These are phyloP conservation scores for Danaus melanippus DNA, from an alignment of 1,140 invertebrate species.

Conservation along the genomic window DNA sequence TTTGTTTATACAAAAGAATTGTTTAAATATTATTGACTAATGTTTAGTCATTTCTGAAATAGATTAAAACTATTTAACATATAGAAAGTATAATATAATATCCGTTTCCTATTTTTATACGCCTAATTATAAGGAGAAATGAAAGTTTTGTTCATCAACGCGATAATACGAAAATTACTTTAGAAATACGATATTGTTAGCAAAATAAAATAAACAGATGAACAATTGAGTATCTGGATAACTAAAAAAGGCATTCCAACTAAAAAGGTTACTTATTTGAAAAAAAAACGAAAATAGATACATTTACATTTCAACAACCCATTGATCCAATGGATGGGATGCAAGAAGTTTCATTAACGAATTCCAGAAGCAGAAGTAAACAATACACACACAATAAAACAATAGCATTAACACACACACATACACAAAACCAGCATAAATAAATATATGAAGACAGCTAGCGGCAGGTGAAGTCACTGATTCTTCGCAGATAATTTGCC, in stretches of 20 bases:
- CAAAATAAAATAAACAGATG: too few species aligned
- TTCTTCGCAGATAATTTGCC: slow-evolving; percentile 65
- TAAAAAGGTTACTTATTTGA: too few species aligned
- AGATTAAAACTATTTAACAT: slow-evolving; percentile 7
- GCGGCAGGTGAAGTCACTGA: slow-evolving; percentile 60
- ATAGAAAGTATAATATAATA: too few species aligned
- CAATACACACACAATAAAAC: slow-evolving; percentile 34
- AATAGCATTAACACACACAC: slow-evolving; percentile 51
- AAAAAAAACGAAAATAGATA: too few species aligned
- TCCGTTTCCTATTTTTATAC: too few species aligned
- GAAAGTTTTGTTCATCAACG: too few species aligned
- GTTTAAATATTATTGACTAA: slow-evolving; percentile 18
- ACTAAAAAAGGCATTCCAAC: too few species aligned
- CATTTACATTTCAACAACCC: too few species aligned
- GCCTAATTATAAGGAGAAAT: too few species aligned
- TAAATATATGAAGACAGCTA: slow-evolving; percentile 45
- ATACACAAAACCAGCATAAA: slow-evolving; percentile 34
- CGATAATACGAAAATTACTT: too few species aligned
- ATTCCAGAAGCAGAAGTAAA: slow-evolving; percentile 13
- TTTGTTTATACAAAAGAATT: slow-evolving; percentile 24
- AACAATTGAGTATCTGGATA: too few species aligned
- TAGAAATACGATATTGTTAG: too few species aligned
- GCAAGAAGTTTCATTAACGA: slow-evolving; percentile 11
- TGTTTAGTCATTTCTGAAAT: slow-evolving; percentile 10
- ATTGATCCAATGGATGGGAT: neutral